Base-by-base conservation (phyloP, 2,888 invertebrate species). In the Standfussiana lucernea region DNA sequence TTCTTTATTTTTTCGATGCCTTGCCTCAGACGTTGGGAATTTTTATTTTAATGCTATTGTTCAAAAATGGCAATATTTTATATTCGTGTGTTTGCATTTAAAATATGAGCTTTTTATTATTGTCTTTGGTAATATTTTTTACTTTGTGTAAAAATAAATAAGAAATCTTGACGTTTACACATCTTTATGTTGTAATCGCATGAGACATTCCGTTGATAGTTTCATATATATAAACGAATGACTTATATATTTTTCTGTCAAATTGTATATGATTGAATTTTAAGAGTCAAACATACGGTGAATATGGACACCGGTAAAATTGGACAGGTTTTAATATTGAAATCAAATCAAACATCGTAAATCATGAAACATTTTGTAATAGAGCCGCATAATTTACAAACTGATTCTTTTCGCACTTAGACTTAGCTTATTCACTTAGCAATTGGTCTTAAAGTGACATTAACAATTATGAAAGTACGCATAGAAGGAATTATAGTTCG, bases 41-140 rank as follows among this genome's bases (percentile, higher is more conserved):
- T 18, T 79, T 79, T 83, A 77, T 85, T 84, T 84, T 80, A 86
- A 76, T 76, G 42, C 79, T 53, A 79, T 88, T 88, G 86, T 88
- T 86, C 24, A 77, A 82, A 84, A 82, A 84, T 65, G 37, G 45
- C 72, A 75, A 86, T 87, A 87, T 82, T 81, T 82, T 78, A 80
- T 70, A 72, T 78, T 82, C 64, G 40, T 68, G 75, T 61, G 64
- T 77, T 56, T 65, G 70, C 75, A 79, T 78, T 65, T 56, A 77
- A 82, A 83, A 80, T 81, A 77, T 75, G 69, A 71, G n/a, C 18
- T 45, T 75, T 64, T 79, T 32, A 35, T 79, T 32, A 35, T 69
- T 8, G 56, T 35, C 18, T 75, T 28, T 37, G 69, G 59, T 59
- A 18, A 47, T 80, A 72, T 84, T 75, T 75, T 83, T 80, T 65